phyloP scores from a whole-genome alignment of 2,113 vertebrate species.

The Zeus faber region DNA sequence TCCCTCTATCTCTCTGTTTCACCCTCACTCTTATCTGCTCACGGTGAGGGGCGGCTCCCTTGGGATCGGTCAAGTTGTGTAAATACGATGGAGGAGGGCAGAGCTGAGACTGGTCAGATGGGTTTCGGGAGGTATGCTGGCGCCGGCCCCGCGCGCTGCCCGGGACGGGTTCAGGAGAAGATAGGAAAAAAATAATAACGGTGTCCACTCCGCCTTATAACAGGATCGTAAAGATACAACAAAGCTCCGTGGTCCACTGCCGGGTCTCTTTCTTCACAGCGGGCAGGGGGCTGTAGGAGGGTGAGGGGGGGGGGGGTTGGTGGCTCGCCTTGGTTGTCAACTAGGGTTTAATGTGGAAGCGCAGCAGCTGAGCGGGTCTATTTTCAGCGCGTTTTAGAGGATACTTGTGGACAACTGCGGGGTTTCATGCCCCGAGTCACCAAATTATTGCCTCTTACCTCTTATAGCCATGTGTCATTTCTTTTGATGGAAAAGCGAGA shows the following conservation, averaged over 20 bases:
- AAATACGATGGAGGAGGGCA: constrained; percentile 34
- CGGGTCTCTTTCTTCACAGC: no score
- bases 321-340: not conserved
- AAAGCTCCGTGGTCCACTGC: constrained; percentile 25
- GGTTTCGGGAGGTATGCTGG: constrained; percentile 42
- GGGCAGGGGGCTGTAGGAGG: constrained; percentile 17
- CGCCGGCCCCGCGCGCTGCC: constrained; percentile 12
- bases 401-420: constrained; percentile 50
- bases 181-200: constrained; percentile 38
- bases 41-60: constrained; percentile 8
- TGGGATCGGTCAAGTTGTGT: constrained; percentile 13
- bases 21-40: no score
- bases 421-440: constrained; percentile 21
- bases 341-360: constrained; percentile 26
- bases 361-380: constrained; percentile 52
- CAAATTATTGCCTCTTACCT: constrained; percentile 13
- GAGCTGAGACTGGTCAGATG: constrained; percentile 12
- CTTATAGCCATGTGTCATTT: constrained; percentile 16
- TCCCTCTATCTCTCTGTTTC: not conserved
- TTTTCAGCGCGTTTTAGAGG: constrained; percentile 47
- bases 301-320: constrained; percentile 3
- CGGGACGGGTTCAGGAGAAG: constrained; percentile 12
- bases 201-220: constrained; percentile 23
- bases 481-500: not conserved
- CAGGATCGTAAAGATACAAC: constrained; percentile 47